Base-by-base conservation (phyloP, 2,888 invertebrate genomes). In the Vandiemenella viatica region DNA sequence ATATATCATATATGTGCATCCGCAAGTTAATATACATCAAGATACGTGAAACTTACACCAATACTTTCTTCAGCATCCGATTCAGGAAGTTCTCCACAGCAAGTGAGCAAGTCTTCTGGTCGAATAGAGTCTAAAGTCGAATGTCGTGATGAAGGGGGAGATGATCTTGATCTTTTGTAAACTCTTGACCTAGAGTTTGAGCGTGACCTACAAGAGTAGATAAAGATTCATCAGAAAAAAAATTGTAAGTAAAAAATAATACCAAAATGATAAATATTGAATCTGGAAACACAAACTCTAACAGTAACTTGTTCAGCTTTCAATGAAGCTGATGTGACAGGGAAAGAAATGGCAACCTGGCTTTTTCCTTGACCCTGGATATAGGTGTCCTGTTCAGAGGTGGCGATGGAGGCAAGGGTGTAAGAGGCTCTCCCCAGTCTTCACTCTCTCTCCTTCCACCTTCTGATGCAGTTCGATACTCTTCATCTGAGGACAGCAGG, bases 391-490 rank as follows among this genome's bases (percentile, higher is more conserved):
- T 70, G 37, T 74, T 75, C 2, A 75, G 60, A 2, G 80, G 80
- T 1, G 81, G 80, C 1, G 80, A 80, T 1, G 80, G 78, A 0
- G 81, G 80, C 18, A 80, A 58, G 16, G 59, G 50, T 10, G 60
- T 52, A 23, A 61, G 53, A 5, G 62, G 51, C 62, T 79, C 87
- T 20, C 83, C 83, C 87, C 87, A 88, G 61, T 88, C 88, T 17
- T 84, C 81, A 55, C 84, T 85, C 58, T 86, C 83, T 43, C 85
- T 69, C n/a, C 82, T 69, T 21, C 69, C 66, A 44, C 84, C 83
- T 66, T 89, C 89, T 0, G 88, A 88, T 8, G 88, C 88, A 1
- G 88, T 88, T 60, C 84, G 73, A 60, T 89, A 89, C 61, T 89
- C 88, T 61, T 88, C 88, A 59, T 88, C 87, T 0, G 88, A 88